phyloP scores from a whole-genome alignment of 2,113 vertebrate species.

The Erinaceus europaeus region DNA sequence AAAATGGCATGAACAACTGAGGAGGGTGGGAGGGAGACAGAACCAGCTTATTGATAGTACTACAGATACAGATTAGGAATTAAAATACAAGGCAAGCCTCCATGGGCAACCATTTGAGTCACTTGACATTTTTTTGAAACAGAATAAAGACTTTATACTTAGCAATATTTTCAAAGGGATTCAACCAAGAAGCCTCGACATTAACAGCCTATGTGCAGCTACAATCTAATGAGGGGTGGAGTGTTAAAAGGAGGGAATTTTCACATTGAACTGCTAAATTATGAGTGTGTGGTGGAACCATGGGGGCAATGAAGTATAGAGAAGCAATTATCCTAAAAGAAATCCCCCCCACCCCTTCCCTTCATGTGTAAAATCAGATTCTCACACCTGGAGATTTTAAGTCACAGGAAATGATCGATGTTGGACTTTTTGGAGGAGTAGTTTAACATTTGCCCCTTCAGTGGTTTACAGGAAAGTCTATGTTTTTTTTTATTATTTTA shows the following conservation, averaged over 20 bases:
- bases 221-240: background rate
- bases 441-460: constrained; percentile 10
- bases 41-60: background rate
- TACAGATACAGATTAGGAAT: background rate
- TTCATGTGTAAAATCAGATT: background rate
- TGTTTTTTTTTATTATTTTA: no score
- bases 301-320: background rate
- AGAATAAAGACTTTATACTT: background rate
- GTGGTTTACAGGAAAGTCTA: constrained; percentile 15
- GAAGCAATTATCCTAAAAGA: background rate
- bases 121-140: background rate
- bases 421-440: background rate
- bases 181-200: background rate
- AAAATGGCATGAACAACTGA: background rate
- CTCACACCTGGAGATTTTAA: constrained; percentile 5
- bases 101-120: background rate
- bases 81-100: background rate
- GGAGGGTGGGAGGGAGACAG: rapidly evolving
- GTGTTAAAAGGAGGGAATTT: background rate
- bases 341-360: background rate
- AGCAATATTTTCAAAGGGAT: constrained; percentile 1
- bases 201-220: background rate
- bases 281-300: background rate
- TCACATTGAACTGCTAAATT: background rate
- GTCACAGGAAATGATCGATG: constrained; percentile 14